Evolutionary conservation across 2,888 invertebrate genomes (phyloP).

Genomic region (Phaedon cochleariae): DNA sequence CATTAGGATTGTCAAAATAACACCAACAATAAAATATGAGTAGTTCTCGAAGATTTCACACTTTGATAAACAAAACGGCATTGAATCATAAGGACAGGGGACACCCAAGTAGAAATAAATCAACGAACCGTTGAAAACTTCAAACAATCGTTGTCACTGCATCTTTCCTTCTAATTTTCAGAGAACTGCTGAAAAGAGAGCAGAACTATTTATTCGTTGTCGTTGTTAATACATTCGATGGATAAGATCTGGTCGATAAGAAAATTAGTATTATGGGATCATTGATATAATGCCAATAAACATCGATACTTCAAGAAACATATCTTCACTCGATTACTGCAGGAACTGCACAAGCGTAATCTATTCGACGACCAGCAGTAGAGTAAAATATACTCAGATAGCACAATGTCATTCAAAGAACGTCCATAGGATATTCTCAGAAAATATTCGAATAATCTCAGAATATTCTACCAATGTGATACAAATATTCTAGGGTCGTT

Average conservation of each 20-base stretch:
- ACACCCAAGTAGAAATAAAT: slow-evolving; percentile 25
- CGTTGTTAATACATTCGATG: neutral
- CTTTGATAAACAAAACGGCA: neutral
- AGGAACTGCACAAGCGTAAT: neutral
- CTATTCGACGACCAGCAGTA: neutral
- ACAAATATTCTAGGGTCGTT: too few relatives aligned
- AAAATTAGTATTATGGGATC: neutral
- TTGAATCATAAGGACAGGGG: neutral
- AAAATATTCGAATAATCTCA: too few relatives aligned
- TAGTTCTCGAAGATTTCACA: neutral
- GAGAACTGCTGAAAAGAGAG: neutral
- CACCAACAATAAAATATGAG: neutral
- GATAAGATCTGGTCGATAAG: neutral
- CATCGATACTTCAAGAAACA: neutral
- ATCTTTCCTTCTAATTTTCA: neutral
- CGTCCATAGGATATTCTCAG: too few relatives aligned
- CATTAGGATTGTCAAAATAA: neutral
- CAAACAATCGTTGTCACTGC: neutral
- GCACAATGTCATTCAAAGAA: too few relatives aligned
- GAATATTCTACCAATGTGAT: too few relatives aligned
- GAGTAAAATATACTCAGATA: too few relatives aligned
- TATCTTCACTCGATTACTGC: neutral
- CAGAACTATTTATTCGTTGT: neutral
- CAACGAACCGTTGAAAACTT: slow-evolving; percentile 12
- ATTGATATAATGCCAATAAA: neutral